Conservation (phyloP, 2,113 vertebrate genomes). For the Lucifuga dentata region DNA sequence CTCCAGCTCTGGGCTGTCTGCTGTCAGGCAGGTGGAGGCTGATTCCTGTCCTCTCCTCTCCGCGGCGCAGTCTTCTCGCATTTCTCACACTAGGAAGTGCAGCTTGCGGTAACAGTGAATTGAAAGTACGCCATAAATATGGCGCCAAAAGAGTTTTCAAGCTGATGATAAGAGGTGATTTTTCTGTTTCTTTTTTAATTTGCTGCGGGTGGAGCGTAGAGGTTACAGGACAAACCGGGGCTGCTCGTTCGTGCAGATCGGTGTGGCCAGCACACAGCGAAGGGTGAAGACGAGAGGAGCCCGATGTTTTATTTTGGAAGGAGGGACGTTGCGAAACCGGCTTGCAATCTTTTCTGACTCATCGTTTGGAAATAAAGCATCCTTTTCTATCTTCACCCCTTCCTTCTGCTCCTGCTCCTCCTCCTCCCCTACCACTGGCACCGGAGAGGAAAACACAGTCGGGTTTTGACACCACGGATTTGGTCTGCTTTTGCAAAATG, state of each 20-base stretch:
- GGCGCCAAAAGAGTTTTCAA: constrained; percentile 97
- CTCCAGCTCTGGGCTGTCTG: too few relatives aligned
- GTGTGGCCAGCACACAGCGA: constrained; percentile 59
- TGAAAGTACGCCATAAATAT: constrained; percentile 99
- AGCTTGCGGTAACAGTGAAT: constrained; percentile 88
- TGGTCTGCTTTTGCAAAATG: constrained; percentile 70
- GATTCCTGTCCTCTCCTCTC: constrained; percentile 61
- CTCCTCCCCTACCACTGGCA: constrained; percentile 37
- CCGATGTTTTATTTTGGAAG: constrained; percentile 74
- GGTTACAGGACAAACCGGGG: constrained; percentile 68
- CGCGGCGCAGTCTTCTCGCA: constrained; percentile 67
- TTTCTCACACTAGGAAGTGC: constrained; percentile 75
- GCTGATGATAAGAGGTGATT: constrained; percentile 82
- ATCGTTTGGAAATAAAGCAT: constrained; percentile 70
- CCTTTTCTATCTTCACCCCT: constrained; percentile 22
- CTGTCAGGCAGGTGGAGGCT: constrained; percentile 68
- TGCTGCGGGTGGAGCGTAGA: constrained; percentile 56
- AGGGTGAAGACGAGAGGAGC: constrained; percentile 58
- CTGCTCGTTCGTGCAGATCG: constrained; percentile 68
- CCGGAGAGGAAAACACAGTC: constrained; percentile 59
- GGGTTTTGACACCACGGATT: constrained; percentile 66
- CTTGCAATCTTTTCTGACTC: constrained; percentile 73
- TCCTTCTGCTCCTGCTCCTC: neutral
- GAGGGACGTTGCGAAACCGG: constrained; percentile 83
- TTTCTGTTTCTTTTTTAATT: constrained; percentile 20